Conservation (phyloP, 1,140 invertebrate genomes). For the Drosophila eugracilis region DNA sequence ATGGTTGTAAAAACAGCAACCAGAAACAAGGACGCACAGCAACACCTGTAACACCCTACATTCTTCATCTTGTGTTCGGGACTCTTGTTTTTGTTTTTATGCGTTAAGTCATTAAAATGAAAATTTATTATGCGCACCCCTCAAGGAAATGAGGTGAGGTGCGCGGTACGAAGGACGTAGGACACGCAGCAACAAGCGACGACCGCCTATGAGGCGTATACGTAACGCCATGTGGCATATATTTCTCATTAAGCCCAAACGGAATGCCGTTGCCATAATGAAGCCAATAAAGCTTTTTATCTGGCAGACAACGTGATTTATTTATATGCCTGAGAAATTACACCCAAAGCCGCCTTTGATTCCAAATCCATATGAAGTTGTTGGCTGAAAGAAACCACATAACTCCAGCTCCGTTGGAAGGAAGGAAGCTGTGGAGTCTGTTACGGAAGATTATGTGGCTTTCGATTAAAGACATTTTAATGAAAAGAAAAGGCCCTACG, state of each 20-base stretch:
- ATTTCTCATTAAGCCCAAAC: conserved; percentile 70
- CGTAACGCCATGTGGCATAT: conserved; percentile 54
- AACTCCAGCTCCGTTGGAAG: conserved; percentile 28
- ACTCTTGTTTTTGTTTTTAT: conserved; percentile 69
- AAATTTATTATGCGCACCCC: conserved; percentile 78
- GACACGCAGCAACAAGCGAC: conserved; percentile 22
- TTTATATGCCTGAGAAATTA: conserved; percentile 70
- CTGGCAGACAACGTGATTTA: conserved; percentile 76
- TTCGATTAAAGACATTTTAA: background rate
- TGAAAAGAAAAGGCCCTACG: background rate
- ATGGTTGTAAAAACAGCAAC: conserved; percentile 58
- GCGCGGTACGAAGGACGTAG: conserved; percentile 27
- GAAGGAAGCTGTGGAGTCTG: background rate
- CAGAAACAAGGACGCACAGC: conserved; percentile 12
- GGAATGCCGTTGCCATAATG: conserved; percentile 65
- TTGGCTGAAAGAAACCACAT: conserved; percentile 12
- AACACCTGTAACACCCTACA: conserved; percentile 67
- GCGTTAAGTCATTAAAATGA: conserved; percentile 83
- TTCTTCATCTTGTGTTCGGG: conserved; percentile 37
- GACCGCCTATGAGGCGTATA: conserved; percentile 64
- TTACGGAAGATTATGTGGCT: background rate
- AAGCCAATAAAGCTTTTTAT: conserved; percentile 82
- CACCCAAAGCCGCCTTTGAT: conserved; percentile 62
- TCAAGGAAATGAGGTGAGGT: background rate
- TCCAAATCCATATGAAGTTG: conserved; percentile 49